Evolutionary conservation across 2,113 vertebrate genomes (phyloP).

Genomic region (Acanthochromis polyacanthus): DNA sequence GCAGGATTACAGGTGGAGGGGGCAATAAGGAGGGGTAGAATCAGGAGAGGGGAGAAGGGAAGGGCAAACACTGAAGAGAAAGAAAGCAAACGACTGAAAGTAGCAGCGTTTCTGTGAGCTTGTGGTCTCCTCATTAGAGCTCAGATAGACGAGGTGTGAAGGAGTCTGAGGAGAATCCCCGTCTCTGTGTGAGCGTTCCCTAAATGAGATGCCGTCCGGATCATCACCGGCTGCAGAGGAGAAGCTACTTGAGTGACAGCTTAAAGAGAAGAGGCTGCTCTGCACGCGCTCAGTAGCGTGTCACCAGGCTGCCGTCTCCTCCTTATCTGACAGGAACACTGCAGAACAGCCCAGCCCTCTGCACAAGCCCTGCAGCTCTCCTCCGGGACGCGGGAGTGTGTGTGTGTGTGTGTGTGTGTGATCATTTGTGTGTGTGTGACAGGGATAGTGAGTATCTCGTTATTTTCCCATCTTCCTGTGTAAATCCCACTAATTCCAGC

Average conservation of each 20-base stretch:
- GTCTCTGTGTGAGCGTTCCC: conserved; percentile 16
- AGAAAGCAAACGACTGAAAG: neutral
- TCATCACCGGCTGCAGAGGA: conserved; percentile 60
- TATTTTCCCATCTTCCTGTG: conserved; percentile 68
- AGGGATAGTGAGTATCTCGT: conserved; percentile 62
- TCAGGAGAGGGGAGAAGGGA: neutral
- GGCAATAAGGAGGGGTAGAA: neutral
- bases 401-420: conserved; percentile 27
- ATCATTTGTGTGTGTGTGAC: conserved; percentile 14
- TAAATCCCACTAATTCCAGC: conserved; percentile 69
- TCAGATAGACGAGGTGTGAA: conserved; percentile 7
- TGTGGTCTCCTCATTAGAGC: conserved; percentile 15
- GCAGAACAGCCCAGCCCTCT: conserved; percentile 79
- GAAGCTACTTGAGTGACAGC: conserved; percentile 71
- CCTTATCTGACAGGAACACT: conserved; percentile 82
- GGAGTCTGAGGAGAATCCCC: conserved; percentile 2
- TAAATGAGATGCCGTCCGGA: conserved; percentile 37
- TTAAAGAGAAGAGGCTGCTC: conserved; percentile 49
- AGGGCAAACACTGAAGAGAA: neutral
- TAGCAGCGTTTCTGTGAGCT: neutral
- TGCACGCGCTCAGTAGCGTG: conserved; percentile 61
- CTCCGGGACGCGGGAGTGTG: conserved; percentile 54
- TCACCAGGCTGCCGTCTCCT: conserved; percentile 69
- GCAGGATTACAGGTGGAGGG: conserved; percentile 60
- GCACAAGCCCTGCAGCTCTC: conserved; percentile 74